Base-by-base conservation (phyloP, 2,888 invertebrate genomes). In the Theodoxus fluviatilis region DNA sequence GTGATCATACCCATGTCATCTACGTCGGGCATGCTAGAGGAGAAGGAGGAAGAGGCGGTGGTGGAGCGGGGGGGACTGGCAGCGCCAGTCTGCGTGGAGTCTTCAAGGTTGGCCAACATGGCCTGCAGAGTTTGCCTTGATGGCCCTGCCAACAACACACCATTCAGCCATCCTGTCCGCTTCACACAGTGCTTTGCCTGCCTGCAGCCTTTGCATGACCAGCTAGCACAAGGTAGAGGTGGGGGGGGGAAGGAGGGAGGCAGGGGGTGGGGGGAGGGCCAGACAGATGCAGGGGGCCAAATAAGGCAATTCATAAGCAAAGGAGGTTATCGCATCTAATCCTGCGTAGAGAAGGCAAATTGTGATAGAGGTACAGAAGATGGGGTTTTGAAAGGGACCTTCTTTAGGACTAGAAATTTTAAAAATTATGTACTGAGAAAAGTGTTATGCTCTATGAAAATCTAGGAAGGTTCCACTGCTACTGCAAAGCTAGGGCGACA, bases 21-120 rank as follows among this genome's bases (percentile, higher is more conserved):
- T 72, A 81, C 69, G 55, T 79, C 78, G 40, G 72, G 66, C 72
- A 77, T 74, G 77, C 78, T 81, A 75, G 70, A 77, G 73, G 76
- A 78, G n/a, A n/a, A n/a, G n/a, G n/a, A n/a, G n/a, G n/a, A n/a
- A n/a, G n/a, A n/a, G n/a, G n/a, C n/a, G n/a, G n/a, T n/a, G 63
- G 73, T 68, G 38, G 74, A 35, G 64, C 47, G 69, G 63, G 71
- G 70, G 37, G 71, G 38, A 57, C 71, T 69, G 71, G 76, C 75
- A 68, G 78, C 75, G 61, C 78, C 76, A 64, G 70, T 49, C 40
- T 72, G 70, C 31, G 64, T 43, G 28, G 69, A 64, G 43, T 78
- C 78, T 57, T 82, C 85, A 74, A 88, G 80, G 76, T 84, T 87
- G 73, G 84, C 87, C 77, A 88, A 80, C 88, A 88, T 88, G 69